A percentile compares a stretch with the other conserved stretches of the same genome.
These are phyloP conservation scores for Chauna torquata DNA, from an alignment of 2,113 vertebrate genomes.

Conservation along the genomic window DNA sequence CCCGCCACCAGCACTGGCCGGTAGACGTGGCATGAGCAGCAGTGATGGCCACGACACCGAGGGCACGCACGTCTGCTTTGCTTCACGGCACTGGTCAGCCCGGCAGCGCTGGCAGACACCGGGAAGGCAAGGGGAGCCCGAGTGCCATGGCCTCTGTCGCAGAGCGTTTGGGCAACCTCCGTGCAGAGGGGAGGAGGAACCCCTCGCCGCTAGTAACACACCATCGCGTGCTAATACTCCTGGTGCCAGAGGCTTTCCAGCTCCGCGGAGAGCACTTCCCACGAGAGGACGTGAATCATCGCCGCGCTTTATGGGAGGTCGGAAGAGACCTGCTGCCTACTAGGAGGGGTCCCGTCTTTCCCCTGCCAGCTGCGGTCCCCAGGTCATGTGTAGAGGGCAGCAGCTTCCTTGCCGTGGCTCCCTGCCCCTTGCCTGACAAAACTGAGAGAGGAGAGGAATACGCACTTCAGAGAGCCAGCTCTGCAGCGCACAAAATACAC, in stretches of 20 bases:
- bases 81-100: neutral
- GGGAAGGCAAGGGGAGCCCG: neutral
- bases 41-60: neutral
- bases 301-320: neutral
- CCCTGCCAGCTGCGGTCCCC: neutral
- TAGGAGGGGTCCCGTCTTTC: neutral
- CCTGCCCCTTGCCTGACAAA: neutral
- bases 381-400: neutral
- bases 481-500: neutral
- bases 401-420: neutral
- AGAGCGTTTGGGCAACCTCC: neutral
- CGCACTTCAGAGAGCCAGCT: neutral
- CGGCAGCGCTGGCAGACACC: neutral
- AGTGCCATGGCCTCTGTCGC: rapidly evolving
- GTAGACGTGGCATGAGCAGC: neutral
- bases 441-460: neutral
- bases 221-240: too few species aligned
- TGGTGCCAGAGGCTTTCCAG: neutral
- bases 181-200: neutral
- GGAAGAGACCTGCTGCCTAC: neutral
- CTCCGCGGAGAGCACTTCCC: neutral
- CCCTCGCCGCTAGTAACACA: neutral
- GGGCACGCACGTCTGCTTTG: too few species aligned
- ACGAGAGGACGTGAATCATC: neutral
- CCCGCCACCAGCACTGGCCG: neutral